Conservation (phyloP, 2,888 invertebrate species). For the Nineta flava region DNA sequence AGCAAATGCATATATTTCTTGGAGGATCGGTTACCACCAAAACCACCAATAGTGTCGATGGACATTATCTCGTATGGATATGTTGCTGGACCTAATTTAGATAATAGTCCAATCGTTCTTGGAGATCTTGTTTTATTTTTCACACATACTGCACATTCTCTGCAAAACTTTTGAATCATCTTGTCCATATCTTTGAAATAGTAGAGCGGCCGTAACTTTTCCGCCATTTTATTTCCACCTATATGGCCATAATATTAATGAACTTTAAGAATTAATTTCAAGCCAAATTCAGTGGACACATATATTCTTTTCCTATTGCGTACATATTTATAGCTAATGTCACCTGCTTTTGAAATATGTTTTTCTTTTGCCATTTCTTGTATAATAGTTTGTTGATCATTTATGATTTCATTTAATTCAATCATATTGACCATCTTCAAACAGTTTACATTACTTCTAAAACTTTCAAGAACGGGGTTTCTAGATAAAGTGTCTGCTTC, state of each 20-base stretch:
- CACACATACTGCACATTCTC: background rate
- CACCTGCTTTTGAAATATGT: background rate
- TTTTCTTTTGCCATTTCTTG: background rate
- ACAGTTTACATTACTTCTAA: background rate
- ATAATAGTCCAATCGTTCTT: background rate
- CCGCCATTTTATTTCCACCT: background rate
- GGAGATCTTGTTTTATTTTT: background rate
- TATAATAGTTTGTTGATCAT: background rate
- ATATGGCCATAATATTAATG: background rate
- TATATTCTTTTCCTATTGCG: background rate
- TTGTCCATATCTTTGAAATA: background rate
- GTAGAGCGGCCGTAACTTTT: background rate
- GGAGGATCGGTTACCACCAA: background rate
- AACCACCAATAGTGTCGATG: background rate
- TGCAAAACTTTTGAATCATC: background rate
- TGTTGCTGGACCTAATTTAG: background rate
- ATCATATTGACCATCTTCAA: background rate
- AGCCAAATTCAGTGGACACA: background rate
- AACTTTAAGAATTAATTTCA: background rate
- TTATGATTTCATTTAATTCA: background rate
- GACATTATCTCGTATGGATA: background rate
- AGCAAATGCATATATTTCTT: constrained; percentile 1
- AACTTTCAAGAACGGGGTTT: background rate
- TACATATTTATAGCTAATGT: background rate
- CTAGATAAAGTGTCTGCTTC: background rate